phyloP scores from a whole-genome alignment of 2,888 invertebrate species.

The Phaedon cochleariae region DNA sequence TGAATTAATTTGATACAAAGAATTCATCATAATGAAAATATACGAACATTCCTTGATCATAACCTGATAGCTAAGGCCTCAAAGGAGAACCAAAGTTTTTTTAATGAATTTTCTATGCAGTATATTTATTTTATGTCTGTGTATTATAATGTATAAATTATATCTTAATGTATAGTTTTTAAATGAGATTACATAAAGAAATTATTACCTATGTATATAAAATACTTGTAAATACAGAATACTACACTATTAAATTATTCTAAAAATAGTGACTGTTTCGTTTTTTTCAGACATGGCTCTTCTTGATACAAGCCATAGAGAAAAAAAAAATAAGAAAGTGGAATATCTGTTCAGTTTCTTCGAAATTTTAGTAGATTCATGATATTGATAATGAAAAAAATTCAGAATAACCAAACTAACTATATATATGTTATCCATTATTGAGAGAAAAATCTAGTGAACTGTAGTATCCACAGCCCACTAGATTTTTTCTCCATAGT shows the following conservation, averaged over 20 bases:
- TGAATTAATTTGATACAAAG: no score
- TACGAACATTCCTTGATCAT: conserved; percentile 14
- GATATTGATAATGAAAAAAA: no score
- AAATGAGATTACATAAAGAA: conserved; percentile 18
- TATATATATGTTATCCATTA: no score
- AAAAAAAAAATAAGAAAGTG: no score
- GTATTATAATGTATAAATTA: conserved; percentile 30
- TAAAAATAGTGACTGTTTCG: not conserved
- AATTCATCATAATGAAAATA: no score
- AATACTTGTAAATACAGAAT: conserved; percentile 14
- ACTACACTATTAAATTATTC: conserved; percentile 1
- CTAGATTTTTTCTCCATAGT: no score
- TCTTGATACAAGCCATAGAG: not conserved
- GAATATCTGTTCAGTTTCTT: no score
- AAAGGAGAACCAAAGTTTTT: conserved; percentile 39
- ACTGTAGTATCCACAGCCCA: no score
- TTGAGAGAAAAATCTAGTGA: no score
- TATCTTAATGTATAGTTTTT: conserved; percentile 33
- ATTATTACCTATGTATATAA: conserved; percentile 10
- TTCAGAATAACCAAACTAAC: no score
- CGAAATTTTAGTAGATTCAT: no score
- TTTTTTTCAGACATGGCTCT: no score
- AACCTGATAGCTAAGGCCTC: conserved; percentile 24
- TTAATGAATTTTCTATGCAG: conserved; percentile 29
- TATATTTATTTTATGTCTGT: conserved; percentile 33